phyloP scores from a whole-genome alignment of 2,797 vertebrate genomes.

The Toxotes lorentzi region DNA sequence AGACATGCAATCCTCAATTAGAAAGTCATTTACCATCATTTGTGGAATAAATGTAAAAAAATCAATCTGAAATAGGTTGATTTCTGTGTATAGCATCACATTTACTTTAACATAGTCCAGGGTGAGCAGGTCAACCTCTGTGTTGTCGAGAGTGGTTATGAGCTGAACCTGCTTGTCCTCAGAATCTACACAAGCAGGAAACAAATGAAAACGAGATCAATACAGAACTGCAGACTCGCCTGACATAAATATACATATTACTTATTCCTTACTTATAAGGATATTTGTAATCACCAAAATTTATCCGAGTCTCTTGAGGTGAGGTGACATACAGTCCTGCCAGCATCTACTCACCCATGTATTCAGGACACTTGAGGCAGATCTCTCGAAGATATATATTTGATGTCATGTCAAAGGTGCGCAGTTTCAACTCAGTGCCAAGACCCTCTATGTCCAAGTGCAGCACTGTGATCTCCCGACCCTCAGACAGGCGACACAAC shows the following conservation, averaged over 20 bases:
- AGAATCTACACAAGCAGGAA: constrained; percentile 85
- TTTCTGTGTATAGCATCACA: neutral
- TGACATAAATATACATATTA: neutral
- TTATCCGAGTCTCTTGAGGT: neutral
- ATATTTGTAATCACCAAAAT: neutral
- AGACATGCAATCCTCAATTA: constrained; percentile 23
- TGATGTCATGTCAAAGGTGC: constrained; percentile 93
- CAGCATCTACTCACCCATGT: constrained; percentile 87
- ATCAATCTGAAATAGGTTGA: neutral
- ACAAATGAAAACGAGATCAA: constrained; percentile 14
- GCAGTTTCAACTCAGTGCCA: constrained; percentile 92
- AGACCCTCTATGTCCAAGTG: constrained; percentile 90
- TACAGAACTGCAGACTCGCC: neutral
- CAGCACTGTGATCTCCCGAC: constrained; percentile 88
- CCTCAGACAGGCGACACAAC: constrained; percentile 86
- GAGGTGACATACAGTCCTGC: neutral
- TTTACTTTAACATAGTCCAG: constrained; percentile 93
- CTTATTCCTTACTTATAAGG: neutral
- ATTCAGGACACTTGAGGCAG: constrained; percentile 94
- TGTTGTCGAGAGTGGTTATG: constrained; percentile 95
- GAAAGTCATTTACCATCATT: neutral
- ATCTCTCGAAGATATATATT: constrained; percentile 93
- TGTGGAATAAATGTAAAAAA: neutral
- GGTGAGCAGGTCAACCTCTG: constrained; percentile 91
- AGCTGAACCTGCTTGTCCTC: constrained; percentile 92